Conservation (phyloP, 1,140 invertebrate species). For the Eupristina koningsbergeri region DNA sequence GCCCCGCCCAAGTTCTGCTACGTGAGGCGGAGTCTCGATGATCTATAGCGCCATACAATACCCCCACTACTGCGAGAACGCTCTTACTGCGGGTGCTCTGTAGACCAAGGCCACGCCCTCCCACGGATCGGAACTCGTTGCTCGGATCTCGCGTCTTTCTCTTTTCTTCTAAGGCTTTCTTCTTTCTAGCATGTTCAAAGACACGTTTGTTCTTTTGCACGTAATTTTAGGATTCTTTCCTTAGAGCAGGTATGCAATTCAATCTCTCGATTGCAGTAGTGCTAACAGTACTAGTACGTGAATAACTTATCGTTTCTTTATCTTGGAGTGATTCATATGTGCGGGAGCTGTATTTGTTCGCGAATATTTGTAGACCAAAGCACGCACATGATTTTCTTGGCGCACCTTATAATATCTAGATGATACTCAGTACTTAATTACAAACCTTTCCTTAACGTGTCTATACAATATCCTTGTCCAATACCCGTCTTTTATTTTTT, state of each 20-base stretch:
- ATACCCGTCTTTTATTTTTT: too few species aligned
- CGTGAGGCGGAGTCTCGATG: constrained; percentile 66
- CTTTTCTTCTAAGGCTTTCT: neutral
- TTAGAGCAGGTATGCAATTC: neutral
- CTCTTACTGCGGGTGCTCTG: constrained; percentile 28
- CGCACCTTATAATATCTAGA: too few species aligned
- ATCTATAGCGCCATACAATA: constrained; percentile 74
- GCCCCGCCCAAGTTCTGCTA: constrained; percentile 54
- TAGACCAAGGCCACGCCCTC: constrained; percentile 54
- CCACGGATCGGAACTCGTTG: constrained; percentile 12
- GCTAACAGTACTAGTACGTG: constrained; percentile 17
- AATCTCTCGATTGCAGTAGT: constrained; percentile 1
- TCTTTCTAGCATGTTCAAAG: neutral
- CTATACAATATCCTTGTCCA: too few species aligned
- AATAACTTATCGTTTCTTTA: neutral
- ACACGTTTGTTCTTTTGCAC: constrained; percentile 51
- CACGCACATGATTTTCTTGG: neutral
- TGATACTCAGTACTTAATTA: too few species aligned
- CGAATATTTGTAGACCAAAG: too few species aligned
- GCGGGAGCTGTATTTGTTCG: neutral
- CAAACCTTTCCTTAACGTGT: too few species aligned
- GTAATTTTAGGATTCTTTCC: constrained; percentile 42
- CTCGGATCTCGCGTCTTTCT: neutral
- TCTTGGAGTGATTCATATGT: neutral
- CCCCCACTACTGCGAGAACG: constrained; percentile 56